Base-by-base conservation (phyloP, 2,888 invertebrate genomes). In the Lepas anatifera region DNA sequence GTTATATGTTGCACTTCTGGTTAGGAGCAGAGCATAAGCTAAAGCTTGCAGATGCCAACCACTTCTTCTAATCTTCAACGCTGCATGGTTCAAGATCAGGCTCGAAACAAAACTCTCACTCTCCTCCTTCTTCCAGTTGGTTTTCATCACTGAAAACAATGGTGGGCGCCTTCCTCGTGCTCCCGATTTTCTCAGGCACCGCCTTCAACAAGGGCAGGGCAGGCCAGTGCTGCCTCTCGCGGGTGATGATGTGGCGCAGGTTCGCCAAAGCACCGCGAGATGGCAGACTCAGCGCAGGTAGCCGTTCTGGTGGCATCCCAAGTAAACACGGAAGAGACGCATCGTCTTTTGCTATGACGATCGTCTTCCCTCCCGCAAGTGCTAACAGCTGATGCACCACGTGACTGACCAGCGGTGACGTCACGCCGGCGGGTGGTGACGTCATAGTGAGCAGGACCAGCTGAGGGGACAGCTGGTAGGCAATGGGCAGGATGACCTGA, bases 341-440 rank as follows among this genome's bases (percentile, higher is more conserved):
- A 27, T 50, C 50, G 4, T 25, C 25, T 7, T n/a, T n/a, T n/a
- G 27, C 50, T 32, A 88, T 87, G 0, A 95, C 79, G 46, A 95
- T 83, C 0, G 95, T 78, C 68, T 86, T 86, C 0, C 97, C 95
- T 75, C 87, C 87, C 0, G 96, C 95, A 68, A 97, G 80, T 0
- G 89, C 84, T 43, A 87, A 86, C 10, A 98, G 81, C 83, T 92
- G 85, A 71, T 92, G 89, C 0, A 95, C 92, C 83, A 98, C 87
- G 72, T 92, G 89, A 0, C 90, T 96, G 79, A 89, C 97, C 71
- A 91, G 89, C 79, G 92, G 92, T 0, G 98, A 97, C 71, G n/a
- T n/a, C n/a, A 91, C 89, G 79, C 92, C 92, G 0, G 97, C 95
- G 0, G 89, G 87, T 6, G 97, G 87, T 76, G 87, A 87, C 2